phyloP scores from a whole-genome alignment of 2,113 vertebrate species.

The Corvus cornix region DNA sequence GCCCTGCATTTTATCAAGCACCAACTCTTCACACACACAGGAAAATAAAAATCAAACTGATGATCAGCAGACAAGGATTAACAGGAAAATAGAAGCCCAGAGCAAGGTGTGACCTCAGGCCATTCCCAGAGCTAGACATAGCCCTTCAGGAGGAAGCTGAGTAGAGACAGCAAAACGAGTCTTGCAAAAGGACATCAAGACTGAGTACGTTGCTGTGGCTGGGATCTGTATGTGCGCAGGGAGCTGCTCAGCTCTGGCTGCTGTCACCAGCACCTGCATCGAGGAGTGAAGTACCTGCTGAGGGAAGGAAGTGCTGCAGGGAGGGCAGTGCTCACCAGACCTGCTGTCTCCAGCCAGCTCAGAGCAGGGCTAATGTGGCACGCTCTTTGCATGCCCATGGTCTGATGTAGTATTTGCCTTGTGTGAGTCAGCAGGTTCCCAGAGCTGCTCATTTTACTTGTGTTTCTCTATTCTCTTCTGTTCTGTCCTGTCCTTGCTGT shows the following conservation, averaged over 20 bases:
- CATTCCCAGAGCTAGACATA: neutral
- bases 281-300: neutral
- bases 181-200: neutral
- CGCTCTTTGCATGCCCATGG: neutral
- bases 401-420: neutral
- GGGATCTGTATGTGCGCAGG: neutral
- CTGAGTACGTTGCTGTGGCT: accelerated
- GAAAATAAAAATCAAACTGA: neutral
- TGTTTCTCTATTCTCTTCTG: neutral
- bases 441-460: neutral
- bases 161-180: neutral
- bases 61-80: neutral
- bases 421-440: neutral
- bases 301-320: neutral
- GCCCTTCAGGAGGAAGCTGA: neutral
- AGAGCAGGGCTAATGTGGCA: neutral
- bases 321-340: neutral
- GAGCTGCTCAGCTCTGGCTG: neutral
- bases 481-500: neutral
- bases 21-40: neutral
- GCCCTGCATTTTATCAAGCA: neutral
- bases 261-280: neutral
- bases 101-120: neutral
- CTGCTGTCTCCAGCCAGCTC: neutral
- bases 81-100: neutral